phyloP scores from a whole-genome alignment of 2,888 invertebrate genomes.

The Cephalotes varians region DNA sequence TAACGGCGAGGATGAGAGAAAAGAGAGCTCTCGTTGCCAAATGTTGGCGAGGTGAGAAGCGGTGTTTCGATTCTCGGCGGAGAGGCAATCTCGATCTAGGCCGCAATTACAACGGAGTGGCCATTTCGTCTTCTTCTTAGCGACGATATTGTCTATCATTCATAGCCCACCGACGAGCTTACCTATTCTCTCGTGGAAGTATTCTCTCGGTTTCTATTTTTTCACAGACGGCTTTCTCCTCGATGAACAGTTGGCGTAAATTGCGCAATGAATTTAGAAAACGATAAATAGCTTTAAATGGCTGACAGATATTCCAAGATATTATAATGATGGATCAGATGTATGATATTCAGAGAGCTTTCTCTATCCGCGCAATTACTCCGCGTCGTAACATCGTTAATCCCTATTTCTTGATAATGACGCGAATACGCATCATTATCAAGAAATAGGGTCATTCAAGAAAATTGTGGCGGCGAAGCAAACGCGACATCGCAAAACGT shows the following conservation, averaged over 20 bases:
- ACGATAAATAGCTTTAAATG: constrained; percentile 9
- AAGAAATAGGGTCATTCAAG: constrained; percentile 1
- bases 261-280: constrained; percentile 21
- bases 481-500: constrained; percentile 18
- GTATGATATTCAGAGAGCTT: constrained; percentile 11
- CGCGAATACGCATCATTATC: constrained; percentile 2
- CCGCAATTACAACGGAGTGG: constrained; percentile 33
- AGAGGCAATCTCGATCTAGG: constrained; percentile 21
- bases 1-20: not conserved
- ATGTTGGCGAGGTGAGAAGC: constrained; percentile 17
- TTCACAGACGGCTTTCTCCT: not conserved
- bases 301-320: not conserved
- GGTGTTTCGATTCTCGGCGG: constrained; percentile 6
- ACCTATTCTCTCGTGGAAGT: not conserved
- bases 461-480: not conserved
- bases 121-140: constrained; percentile 23
- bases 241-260: not conserved
- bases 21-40: not conserved
- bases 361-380: not conserved
- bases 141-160: not conserved
- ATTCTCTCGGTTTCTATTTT: not conserved
- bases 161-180: not conserved
- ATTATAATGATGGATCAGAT: constrained; percentile 9
- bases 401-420: too few relatives aligned
- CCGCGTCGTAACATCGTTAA: not conserved